Conservation (phyloP, 2,113 vertebrate species). For the Caranx ignobilis region DNA sequence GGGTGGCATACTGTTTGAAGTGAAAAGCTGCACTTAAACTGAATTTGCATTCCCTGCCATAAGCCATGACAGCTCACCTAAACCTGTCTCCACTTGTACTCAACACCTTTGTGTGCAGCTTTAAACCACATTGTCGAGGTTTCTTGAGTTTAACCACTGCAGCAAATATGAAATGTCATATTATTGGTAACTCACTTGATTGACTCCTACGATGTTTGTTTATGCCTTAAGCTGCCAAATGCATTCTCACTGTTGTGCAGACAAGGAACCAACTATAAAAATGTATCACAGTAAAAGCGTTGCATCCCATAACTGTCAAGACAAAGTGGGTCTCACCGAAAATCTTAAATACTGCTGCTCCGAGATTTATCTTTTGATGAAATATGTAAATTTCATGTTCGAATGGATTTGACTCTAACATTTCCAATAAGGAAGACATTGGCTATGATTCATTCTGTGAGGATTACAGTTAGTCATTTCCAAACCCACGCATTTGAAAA, state of each 20-base stretch:
- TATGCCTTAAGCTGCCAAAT: neutral
- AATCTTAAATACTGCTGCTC: neutral
- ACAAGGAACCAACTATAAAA: slow-evolving; percentile 7
- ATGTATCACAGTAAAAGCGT: neutral
- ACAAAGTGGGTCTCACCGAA: neutral
- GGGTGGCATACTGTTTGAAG: slow-evolving; percentile 31
- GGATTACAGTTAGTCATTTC: slow-evolving; percentile 57
- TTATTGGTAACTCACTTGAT: slow-evolving; percentile 30
- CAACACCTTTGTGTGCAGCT: slow-evolving; percentile 8
- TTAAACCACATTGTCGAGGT: slow-evolving; percentile 18
- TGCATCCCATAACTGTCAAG: slow-evolving; percentile 23
- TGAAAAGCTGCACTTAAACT: slow-evolving; percentile 21
- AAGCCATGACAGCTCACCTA: slow-evolving; percentile 27
- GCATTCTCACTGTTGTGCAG: neutral
- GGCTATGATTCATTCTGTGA: slow-evolving; percentile 47
- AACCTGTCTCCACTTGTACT: slow-evolving; percentile 3
- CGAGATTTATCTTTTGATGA: slow-evolving; percentile 20
- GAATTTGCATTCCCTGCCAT: slow-evolving; percentile 15
- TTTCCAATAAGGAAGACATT: slow-evolving; percentile 35
- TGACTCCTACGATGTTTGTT: slow-evolving; percentile 27
- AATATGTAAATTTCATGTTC: slow-evolving; percentile 43
- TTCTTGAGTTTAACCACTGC: slow-evolving; percentile 17
- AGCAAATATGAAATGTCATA: slow-evolving; percentile 15
- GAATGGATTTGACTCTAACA: slow-evolving; percentile 20
- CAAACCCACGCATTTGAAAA: slow-evolving; percentile 41